Conservation (phyloP, 2,888 invertebrate species). For the Beris chalybata region DNA sequence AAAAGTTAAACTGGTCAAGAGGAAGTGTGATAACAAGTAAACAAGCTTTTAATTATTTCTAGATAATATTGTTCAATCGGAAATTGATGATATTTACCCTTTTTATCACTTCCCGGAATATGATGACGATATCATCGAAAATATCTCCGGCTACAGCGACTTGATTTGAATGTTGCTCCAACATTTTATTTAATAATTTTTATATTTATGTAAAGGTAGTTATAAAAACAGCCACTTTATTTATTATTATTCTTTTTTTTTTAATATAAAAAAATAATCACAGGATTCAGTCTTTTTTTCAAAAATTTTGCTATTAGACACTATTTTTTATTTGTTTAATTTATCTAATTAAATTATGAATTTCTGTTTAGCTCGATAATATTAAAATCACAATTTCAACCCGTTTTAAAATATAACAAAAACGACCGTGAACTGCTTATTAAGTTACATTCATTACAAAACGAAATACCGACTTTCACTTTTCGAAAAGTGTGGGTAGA, state of each 20-base stretch:
- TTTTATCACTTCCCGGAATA: conserved; percentile 69
- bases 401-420: conserved; percentile 5
- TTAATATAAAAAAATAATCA: conserved; percentile 28
- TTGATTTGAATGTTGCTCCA: conserved; percentile 61
- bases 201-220: conserved; percentile 31
- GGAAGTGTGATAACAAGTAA: too few relatives aligned
- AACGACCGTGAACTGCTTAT: conserved; percentile 20
- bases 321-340: background rate
- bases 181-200: conserved; percentile 59
- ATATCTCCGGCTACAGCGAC: conserved; percentile 67
- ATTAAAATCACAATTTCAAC: conserved; percentile 33
- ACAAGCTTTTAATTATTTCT: background rate
- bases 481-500: background rate
- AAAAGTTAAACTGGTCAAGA: too few relatives aligned
- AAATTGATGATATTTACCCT: conserved; percentile 62
- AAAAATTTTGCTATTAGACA: background rate
- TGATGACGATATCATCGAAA: conserved; percentile 71
- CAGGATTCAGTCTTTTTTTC: conserved; percentile 36
- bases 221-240: conserved; percentile 21
- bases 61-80: conserved; percentile 14
- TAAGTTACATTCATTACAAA: conserved; percentile 1
- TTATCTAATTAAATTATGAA: conserved; percentile 29
- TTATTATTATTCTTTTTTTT: conserved; percentile 13
- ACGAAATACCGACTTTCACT: conserved; percentile 21
- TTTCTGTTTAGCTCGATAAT: conserved; percentile 37